Percentiles rank a stretch among this genome's conserved stretches.
Evolutionary conservation across 2,797 vertebrate genomes (phyloP).

Genomic region (Pteropus rufus): DNA sequence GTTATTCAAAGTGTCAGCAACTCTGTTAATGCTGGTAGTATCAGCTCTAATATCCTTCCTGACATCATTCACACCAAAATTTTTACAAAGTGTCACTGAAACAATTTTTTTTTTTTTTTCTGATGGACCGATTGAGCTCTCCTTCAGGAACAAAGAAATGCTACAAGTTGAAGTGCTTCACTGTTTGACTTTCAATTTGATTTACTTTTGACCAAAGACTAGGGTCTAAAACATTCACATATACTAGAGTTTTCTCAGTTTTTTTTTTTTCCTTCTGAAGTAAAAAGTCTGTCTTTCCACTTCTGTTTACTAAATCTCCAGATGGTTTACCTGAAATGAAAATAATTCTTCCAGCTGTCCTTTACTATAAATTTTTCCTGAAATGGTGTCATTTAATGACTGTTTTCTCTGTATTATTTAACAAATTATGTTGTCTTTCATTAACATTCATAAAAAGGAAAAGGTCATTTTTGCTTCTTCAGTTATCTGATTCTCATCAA

Average conservation of each 20-base stretch:
- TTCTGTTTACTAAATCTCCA: conserved; percentile 78
- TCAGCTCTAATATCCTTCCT: conserved; percentile 40
- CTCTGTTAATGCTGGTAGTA: too few relatives aligned
- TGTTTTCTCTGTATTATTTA: conserved; percentile 72
- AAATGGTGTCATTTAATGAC: conserved; percentile 60
- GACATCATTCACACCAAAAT: conserved; percentile 31
- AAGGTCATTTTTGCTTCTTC: conserved; percentile 46
- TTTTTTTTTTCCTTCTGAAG: conserved; percentile 76
- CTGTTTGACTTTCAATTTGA: conserved; percentile 76
- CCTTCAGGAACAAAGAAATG: conserved; percentile 71
- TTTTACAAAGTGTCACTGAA: conserved; percentile 64
- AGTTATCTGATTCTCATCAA: conserved; percentile 54
- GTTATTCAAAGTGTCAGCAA: too few relatives aligned
- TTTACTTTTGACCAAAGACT: conserved; percentile 76
- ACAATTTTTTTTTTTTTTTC: conserved; percentile 69
- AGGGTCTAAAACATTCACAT: conserved; percentile 71
- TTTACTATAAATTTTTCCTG: conserved; percentile 76
- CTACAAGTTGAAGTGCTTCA: conserved; percentile 68
- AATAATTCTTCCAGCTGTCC: conserved; percentile 76
- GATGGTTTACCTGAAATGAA: conserved; percentile 76
- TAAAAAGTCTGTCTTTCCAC: conserved; percentile 82
- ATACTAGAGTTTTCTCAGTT: conserved; percentile 76
- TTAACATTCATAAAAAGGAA: conserved; percentile 62
- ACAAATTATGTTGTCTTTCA: conserved; percentile 61
- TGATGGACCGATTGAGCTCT: conserved; percentile 56